Evolutionary conservation across 2,113 vertebrate species (phyloP), one percentile per base, ranked within the genome.

Genomic region (Pelecanoides urinatrix): DNA sequence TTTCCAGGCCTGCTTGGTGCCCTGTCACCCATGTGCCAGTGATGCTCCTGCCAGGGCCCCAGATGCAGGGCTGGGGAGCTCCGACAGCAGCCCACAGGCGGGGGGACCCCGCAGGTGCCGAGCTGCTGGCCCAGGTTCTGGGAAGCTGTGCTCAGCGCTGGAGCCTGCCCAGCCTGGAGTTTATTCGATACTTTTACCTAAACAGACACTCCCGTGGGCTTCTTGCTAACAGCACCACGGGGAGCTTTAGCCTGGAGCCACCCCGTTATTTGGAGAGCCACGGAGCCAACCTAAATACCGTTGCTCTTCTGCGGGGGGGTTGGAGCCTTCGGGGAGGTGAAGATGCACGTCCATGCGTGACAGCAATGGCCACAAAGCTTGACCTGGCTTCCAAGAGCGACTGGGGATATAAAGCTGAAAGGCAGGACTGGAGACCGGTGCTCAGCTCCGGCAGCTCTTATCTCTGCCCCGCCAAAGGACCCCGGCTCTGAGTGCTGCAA

Each of bases 11-110:
- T 16, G 36, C 25, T 52, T 18, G 13, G 11, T 30, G 45, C 53
- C 45, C 32, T 45, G n/a, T 55, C 49, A 20, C 73, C 0, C 0
- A 2, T 20, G 22, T 11, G 26, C 2, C 52, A 10, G 45, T 1
- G 8, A 30, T 61, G 62, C 40, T 81, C 36, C 72, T 75, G 36
- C 50, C 72, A 23, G 66, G 21, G 9, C 16, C 71, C 34, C 52
- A 12, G 38, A 5, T 3, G 9, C 13, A 36, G 36, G 12, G 2
- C 0, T 30, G 63, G 73, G 68, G 61, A 65, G 62, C 52, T 90
- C 58, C 27, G 47, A 26, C 13, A 50, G 49, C 38, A 55, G 7
- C 75, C 47, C 38, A 44, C 20, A 13, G 34, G 16, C 1, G 9
- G 32, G 50, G 75, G 7, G 2, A 11, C 55, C 9, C 25, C 1